Conservation (phyloP, 2,888 invertebrate species). For the Nipponacmea schrenckii region DNA sequence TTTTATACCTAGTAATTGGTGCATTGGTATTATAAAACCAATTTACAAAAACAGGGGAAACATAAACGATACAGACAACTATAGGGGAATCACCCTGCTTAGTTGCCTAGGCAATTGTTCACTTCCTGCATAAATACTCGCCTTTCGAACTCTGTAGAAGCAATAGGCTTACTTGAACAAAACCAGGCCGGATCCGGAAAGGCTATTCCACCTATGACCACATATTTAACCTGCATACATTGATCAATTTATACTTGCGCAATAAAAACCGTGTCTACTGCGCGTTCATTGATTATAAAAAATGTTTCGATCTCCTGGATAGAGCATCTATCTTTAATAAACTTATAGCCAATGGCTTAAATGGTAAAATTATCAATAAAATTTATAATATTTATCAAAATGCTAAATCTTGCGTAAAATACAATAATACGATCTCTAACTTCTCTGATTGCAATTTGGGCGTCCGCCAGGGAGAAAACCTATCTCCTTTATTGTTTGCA, state of each 20-base stretch:
- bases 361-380: constrained; percentile 1
- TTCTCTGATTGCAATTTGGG: not conserved
- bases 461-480: not conserved
- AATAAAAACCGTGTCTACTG: not conserved
- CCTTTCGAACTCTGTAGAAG: not conserved
- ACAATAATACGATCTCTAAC: not conserved
- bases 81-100: constrained; percentile 14
- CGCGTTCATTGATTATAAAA: not conserved
- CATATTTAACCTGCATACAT: constrained; percentile 6
- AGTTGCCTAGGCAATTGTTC: not conserved
- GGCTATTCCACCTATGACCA: constrained; percentile 2
- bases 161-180: not conserved
- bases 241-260: not conserved
- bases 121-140: not conserved
- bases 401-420: not conserved
- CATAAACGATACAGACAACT: too few relatives aligned
- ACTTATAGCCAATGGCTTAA: not conserved
- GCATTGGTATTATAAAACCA: constrained; percentile 9
- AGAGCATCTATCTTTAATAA: constrained; percentile 12
- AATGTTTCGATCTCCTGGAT: constrained; percentile 15
- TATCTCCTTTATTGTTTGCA: not conserved
- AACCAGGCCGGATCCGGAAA: not conserved
- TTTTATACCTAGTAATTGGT: constrained; percentile 8
- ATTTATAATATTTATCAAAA: not conserved
- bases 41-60: not conserved